Conservation (phyloP, 2,888 invertebrate species). For the Doris montereyensis region DNA sequence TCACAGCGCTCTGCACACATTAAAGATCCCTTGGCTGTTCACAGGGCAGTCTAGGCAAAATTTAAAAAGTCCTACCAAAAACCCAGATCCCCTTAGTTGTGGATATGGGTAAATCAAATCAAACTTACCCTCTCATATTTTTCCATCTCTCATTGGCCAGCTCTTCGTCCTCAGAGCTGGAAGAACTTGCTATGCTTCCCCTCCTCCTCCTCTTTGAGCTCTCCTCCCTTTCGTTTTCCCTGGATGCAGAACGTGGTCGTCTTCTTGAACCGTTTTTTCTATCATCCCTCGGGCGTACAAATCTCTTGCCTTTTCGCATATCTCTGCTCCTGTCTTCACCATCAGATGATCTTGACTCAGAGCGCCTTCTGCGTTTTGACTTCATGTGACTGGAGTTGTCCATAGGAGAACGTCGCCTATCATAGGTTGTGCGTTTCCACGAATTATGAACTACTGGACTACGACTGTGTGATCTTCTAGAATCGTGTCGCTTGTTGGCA, state of each 20-base stretch:
- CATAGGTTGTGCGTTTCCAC: conserved; percentile 18
- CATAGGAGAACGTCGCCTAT: neutral
- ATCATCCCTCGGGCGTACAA: neutral
- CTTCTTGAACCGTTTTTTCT: conserved; percentile 1
- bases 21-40: no score
- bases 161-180: conserved; percentile 39
- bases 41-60: no score
- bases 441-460: neutral
- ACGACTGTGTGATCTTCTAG: conserved; percentile 18
- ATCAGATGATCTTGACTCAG: conserved; percentile 34
- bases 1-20: no score
- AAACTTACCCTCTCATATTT: neutral
- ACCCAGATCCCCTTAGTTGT: no score
- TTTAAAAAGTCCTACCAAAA: no score
- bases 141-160: conserved; percentile 38
- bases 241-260: conserved; percentile 2
- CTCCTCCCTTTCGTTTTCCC: conserved; percentile 3
- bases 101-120: no score
- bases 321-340: neutral
- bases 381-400: conserved; percentile 9
- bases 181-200: conserved; percentile 30
- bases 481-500: neutral
- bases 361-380: conserved; percentile 20
- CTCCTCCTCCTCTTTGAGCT: conserved; percentile 20
- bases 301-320: neutral